Evolutionary conservation across 2,113 vertebrate species (phyloP).

Genomic region (Vulpes lagopus): DNA sequence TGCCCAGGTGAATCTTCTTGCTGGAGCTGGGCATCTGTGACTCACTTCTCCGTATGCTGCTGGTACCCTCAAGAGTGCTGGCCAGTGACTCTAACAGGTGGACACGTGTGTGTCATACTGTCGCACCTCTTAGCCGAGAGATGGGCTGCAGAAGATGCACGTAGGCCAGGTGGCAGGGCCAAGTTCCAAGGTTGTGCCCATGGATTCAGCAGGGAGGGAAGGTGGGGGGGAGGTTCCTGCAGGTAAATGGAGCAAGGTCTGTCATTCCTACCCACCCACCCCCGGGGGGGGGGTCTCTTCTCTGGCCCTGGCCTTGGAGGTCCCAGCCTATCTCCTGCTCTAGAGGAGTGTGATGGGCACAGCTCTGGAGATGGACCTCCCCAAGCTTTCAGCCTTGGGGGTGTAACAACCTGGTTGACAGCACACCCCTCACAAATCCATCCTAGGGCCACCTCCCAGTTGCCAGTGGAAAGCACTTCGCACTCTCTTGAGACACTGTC

Average conservation of each 20-base stretch:
- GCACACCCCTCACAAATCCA: neutral
- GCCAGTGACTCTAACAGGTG: neutral
- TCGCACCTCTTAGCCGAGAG: neutral
- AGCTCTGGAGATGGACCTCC: neutral
- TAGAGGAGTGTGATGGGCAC: neutral
- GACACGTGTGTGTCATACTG: neutral
- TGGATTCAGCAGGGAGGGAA: neutral
- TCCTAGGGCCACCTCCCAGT: neutral
- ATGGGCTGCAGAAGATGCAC: neutral
- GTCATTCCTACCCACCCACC: neutral
- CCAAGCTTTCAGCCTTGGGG: neutral
- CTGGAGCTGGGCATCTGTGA: neutral
- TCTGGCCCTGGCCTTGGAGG: neutral
- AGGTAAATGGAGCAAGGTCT: neutral
- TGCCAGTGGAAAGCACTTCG: accelerated
- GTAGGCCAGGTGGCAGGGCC: neutral
- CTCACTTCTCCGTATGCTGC: neutral
- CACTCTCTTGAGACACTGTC: too few relatives aligned
- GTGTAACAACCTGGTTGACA: neutral
- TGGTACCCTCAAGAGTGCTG: neutral
- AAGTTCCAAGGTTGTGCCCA: too few relatives aligned
- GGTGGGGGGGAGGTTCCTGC: neutral
- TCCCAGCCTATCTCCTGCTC: neutral
- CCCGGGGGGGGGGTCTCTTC: neutral
- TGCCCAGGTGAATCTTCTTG: neutral